These are phyloP conservation scores for Echinometra lucunter DNA, from an alignment of 53 echinoderm and acorn worm species.

Conservation along the genomic window DNA sequence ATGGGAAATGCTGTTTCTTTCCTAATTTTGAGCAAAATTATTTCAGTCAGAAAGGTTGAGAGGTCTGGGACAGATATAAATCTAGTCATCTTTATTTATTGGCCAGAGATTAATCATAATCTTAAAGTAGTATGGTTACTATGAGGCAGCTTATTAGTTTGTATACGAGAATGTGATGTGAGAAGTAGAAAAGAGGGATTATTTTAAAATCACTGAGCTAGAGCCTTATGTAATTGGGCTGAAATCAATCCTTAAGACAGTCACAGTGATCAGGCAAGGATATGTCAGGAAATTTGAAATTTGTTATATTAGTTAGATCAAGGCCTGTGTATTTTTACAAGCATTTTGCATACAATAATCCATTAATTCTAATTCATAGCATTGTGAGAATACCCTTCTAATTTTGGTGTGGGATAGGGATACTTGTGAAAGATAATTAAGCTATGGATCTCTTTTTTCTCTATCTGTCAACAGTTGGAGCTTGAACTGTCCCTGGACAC, in stretches of 20 bases:
- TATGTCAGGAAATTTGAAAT: neutral
- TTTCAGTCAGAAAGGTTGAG: too few relatives aligned
- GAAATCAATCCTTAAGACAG: neutral
- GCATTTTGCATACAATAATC: neutral
- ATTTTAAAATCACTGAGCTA: neutral
- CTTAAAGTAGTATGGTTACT: too few relatives aligned
- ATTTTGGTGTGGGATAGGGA: neutral
- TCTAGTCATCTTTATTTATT: too few relatives aligned
- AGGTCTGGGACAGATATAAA: too few relatives aligned
- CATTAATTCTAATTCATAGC: neutral
- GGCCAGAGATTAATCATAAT: too few relatives aligned
- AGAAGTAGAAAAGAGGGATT: neutral
- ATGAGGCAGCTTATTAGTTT: too few relatives aligned
- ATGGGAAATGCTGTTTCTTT: too few relatives aligned
- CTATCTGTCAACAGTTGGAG: conserved; percentile 74
- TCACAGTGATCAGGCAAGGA: neutral
- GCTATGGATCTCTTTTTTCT: neutral
- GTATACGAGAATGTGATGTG: too few relatives aligned
- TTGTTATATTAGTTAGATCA: too few relatives aligned
- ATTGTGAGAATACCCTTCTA: neutral
- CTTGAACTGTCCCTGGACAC: conserved; percentile 88
- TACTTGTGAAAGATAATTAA: neutral
- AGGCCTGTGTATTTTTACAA: neutral
- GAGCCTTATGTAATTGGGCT: neutral
- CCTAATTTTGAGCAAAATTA: too few relatives aligned